Evolutionary conservation across 1,140 invertebrate genomes (phyloP), one percentile per base, ranked within the genome.

Genomic region (Ectropis grisescens): DNA sequence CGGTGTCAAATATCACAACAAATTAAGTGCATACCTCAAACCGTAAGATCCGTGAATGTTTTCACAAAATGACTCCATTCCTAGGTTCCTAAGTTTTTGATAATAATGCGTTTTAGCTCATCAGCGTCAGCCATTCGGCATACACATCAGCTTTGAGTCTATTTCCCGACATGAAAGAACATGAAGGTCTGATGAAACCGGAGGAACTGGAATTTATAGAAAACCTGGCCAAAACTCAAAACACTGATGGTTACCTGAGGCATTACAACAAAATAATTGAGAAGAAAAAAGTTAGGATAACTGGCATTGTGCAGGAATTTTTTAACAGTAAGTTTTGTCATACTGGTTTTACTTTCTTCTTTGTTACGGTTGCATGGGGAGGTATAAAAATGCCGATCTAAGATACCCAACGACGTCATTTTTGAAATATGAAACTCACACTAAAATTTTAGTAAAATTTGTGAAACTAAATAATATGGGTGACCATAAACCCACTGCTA

Each of bases 161-260:
- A 1, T 79, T 72, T 25, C 70, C 71, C 2, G 68, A 75, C 23
- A 76, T 79, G 74, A 57, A 59, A 47, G 71, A 76, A 34, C 71
- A 76, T n/a, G 64, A 66, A 26, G 53, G 48, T 1, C 40, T 81
- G 3, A 24, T 79, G 6, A 68, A 40, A 8, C 28, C 33, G 3
- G 61, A 68, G 19, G 71, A 76, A 50, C 39, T 76, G 2, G 34
- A 53, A 14, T 44, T 13, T 7, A 66, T 78, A 22, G 58, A 70
- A 47, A 28, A 31, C 11, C 44, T 51, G 37, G 61, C 65, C 3
- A 71, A 59, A 29, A 19, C 47, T 6, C 53, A 62, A 44, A 60
- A 47, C 19, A 38, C 58, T 1, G 60, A 65, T 2, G 46, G 45
- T 13, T 70, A 67, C 29, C 42, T 68, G 7, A 58, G 62, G 28